Evolutionary conservation across 2,113 vertebrate genomes (phyloP), one percentile per base, ranked within the genome.

Genomic region (Brachionichthys hirsutus): DNA sequence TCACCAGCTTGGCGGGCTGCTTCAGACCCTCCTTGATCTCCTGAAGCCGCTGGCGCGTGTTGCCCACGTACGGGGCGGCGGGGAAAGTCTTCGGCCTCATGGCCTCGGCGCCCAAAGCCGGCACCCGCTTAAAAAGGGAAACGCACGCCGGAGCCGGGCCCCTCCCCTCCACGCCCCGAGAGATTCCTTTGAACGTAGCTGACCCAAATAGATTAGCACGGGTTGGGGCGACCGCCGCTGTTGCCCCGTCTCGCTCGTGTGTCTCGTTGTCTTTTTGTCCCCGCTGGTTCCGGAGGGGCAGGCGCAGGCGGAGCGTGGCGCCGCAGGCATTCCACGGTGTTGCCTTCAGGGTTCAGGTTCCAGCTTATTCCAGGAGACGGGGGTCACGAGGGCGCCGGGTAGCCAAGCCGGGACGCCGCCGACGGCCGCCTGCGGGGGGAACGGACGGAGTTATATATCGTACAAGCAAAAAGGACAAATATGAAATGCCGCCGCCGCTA

Each of bases 1-100:
- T 88, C 34, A 93, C 89, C 78, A 94, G 89, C 82, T 98, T 98
- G 78, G 93, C 89, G 0, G 97, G 97, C 84, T 98, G 97, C 81
- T 99, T 99, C 74, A 99, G 90, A 50, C 95, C 97, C 85, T 99
- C 96, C 35, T 97, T 95, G 73, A 99, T 99, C 85, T 99, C 96
- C 85, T 98, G 97, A 50, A 99, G 85, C 65, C 97, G 89, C 76
- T 99, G 97, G 38, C 96, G 93, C 52, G 96, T 94, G 91, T 99
- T 99, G 88, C 97, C 96, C 89, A 96, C 94, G 45, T 98, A 99
- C 0, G 96, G 93, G 0, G 96, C 96, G 42, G 97, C 93, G 49
- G 97, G 97, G 82, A 99, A 99, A 68, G 97, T 99, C 94, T 99
- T 99, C 83, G 97, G 97, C 93, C 97, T 96, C 96, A 99, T 99